These are phyloP conservation scores for Choloepus hoffmanni DNA, from an alignment of 2,113 vertebrate genomes.

Conservation along the genomic window DNA sequence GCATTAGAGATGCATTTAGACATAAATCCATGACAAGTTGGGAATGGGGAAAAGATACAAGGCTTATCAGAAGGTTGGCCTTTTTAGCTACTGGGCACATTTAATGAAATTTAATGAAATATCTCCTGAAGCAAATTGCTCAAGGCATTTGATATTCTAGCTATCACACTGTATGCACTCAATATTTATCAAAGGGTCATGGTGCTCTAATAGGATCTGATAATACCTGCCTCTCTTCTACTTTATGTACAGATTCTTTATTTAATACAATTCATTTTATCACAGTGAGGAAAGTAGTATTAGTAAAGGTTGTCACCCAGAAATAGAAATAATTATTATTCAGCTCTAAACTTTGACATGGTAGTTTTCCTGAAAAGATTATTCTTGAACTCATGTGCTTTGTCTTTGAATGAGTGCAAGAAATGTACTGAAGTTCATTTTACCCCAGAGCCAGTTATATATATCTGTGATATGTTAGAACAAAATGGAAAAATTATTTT, in stretches of 20 bases:
- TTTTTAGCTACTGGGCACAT: not conserved
- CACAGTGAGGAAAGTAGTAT: not conserved
- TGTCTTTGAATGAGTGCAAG: constrained; percentile 30
- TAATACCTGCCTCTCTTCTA: not conserved
- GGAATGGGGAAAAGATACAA: not conserved
- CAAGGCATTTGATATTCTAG: constrained; percentile 9
- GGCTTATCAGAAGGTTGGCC: not conserved
- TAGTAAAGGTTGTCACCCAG: constrained; percentile 23
- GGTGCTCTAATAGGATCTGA: not conserved
- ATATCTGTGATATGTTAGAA: not conserved
- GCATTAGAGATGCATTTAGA: too few species aligned
- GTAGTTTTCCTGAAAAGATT: constrained; percentile 51
- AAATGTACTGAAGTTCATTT: not conserved
- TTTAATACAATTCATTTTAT: constrained; percentile 52
- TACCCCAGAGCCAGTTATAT: not conserved
- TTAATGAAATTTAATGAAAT: not conserved
- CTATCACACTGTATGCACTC: not conserved
- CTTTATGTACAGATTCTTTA: constrained; percentile 26
- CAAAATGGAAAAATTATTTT: constrained; percentile 4
- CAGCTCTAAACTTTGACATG: constrained; percentile 15
- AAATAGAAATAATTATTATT: constrained; percentile 43
- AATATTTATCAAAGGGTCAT: constrained; percentile 33
- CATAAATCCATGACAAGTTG: not conserved
- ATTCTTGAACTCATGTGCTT: constrained; percentile 25
- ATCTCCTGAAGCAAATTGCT: not conserved